Conservation (phyloP, 2,888 invertebrate species). For the Xylophagus ater region DNA sequence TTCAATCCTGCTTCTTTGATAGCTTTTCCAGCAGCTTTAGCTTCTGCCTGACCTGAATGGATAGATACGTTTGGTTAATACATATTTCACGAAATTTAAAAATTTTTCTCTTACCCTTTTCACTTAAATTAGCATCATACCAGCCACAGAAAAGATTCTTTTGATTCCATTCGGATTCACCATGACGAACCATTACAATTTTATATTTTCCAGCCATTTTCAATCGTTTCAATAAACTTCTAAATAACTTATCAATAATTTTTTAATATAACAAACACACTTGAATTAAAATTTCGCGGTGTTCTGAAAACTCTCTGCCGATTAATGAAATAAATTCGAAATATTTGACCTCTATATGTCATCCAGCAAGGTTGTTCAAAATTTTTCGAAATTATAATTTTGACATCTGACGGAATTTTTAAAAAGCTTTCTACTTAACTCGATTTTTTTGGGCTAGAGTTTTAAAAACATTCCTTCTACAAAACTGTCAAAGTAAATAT, state of each 20-base stretch:
- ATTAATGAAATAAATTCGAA: not conserved
- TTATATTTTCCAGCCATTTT: conserved; percentile 44
- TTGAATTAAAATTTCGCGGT: too few species aligned
- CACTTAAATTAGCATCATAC: conserved; percentile 59
- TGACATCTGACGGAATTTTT: too few species aligned
- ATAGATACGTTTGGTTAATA: not conserved
- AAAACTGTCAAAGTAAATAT: too few species aligned
- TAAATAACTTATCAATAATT: conserved; percentile 2
- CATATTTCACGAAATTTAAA: not conserved
- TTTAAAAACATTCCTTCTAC: too few species aligned
- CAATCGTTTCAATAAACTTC: conserved; percentile 11
- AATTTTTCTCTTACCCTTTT: conserved; percentile 45
- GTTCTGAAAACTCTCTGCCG: not conserved
- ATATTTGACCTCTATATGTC: conserved; percentile 24
- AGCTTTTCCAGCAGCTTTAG: conserved; percentile 56
- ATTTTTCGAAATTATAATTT: not conserved
- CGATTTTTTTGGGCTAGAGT: too few species aligned
- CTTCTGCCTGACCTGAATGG: conserved; percentile 33
- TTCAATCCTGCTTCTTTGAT: conserved; percentile 61
- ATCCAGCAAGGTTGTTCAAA: conserved; percentile 22
- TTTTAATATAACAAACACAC: too few species aligned
- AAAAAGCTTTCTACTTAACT: too few species aligned
- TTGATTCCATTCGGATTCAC: conserved; percentile 68
- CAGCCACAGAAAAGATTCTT: conserved; percentile 66
- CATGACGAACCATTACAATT: conserved; percentile 66